Conservation (phyloP, 2,113 vertebrate species). For the Lophotis ruficrista region DNA sequence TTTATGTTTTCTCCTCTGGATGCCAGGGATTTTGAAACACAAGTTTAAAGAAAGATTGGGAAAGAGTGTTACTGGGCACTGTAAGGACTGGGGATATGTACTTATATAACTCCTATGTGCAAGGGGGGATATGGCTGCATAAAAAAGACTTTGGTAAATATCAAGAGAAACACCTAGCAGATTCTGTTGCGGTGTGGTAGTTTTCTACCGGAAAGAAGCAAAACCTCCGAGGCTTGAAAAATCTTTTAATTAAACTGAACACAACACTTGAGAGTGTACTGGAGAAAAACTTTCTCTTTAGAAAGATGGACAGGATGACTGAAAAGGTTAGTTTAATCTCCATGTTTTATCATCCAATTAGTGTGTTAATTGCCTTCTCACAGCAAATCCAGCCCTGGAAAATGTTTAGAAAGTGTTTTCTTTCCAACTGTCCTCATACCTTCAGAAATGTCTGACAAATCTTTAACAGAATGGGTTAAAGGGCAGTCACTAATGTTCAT, state of each 20-base stretch:
- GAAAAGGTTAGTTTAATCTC: not conserved
- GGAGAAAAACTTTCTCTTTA: not conserved
- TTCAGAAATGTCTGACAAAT: not conserved
- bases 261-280: not conserved
- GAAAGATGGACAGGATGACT: not conserved
- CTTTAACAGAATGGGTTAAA: not conserved
- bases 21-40: not conserved
- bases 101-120: not conserved
- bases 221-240: not conserved
- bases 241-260: not conserved
- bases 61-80: not conserved
- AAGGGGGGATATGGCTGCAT: not conserved
- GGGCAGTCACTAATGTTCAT: not conserved
- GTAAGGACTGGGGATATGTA: not conserved
- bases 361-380: not conserved
- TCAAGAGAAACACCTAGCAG: not conserved
- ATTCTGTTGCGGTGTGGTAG: not conserved
- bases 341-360: not conserved
- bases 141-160: not conserved
- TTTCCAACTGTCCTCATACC: not conserved
- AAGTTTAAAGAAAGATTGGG: not conserved
- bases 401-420: not conserved
- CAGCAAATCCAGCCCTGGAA: not conserved
- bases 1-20: not conserved
- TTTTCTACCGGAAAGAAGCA: not conserved